These are phyloP conservation scores for Aurelia aurita DNA, from an alignment of 30 jellyfish, hydroid and myxozoan genomes.

Conservation along the genomic window DNA sequence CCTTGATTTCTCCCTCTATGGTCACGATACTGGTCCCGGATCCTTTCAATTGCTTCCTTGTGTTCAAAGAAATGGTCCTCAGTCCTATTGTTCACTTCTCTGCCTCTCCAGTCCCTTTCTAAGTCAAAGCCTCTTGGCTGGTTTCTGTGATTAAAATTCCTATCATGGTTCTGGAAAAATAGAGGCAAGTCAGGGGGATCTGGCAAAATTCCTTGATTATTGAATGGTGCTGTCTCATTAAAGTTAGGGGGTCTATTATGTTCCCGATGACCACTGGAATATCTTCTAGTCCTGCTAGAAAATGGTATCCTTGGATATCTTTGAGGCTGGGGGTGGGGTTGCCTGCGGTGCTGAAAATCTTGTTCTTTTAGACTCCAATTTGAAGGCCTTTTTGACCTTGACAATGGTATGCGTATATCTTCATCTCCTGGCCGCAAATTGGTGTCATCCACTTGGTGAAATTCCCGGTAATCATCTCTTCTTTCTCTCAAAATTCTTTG, in stretches of 20 bases:
- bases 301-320: constrained; percentile 5
- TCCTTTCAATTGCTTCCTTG: background rate
- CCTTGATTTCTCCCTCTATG: no score
- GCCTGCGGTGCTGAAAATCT: background rate
- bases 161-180: background rate
- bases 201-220: background rate
- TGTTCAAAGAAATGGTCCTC: background rate
- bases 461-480: background rate
- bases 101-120: background rate
- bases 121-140: background rate
- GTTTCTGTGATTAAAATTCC: background rate
- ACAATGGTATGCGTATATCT: no score
- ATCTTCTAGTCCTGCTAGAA: constrained; percentile 15
- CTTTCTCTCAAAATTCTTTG: background rate
- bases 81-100: background rate
- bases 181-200: background rate
- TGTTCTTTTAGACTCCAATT: background rate
- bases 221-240: background rate
- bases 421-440: no score
- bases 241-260: background rate
- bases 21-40: no score
- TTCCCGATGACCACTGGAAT: background rate
- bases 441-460: no score
- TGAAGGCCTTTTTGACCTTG: no score
- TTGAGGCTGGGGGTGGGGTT: background rate